These are phyloP conservation scores for Crax fasciolata DNA, from an alignment of 2,797 vertebrate species.

Conservation along the genomic window DNA sequence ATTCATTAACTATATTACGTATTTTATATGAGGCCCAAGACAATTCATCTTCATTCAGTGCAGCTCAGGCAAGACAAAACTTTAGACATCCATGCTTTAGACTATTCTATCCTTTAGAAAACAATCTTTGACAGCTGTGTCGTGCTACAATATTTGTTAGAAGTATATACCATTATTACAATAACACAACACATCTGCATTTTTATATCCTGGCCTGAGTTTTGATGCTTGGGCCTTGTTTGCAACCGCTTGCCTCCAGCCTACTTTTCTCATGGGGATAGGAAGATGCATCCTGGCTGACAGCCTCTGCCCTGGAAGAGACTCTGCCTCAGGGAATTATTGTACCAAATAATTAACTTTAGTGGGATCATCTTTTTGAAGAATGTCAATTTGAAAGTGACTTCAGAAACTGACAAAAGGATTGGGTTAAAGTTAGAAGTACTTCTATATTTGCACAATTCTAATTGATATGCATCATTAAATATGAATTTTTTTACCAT, in stretches of 20 bases:
- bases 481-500: not conserved
- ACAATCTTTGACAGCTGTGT: not conserved
- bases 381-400: not conserved
- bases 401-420: not conserved
- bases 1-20: too few relatives aligned
- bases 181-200: not conserved
- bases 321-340: rapidly evolving
- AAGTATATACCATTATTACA: not conserved
- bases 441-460: not conserved
- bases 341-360: not conserved
- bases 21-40: too few relatives aligned
- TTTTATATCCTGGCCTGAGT: not conserved
- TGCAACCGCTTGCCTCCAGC: not conserved
- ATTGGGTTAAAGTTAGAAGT: not conserved
- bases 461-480: not conserved
- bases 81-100: too few relatives aligned
- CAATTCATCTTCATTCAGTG: too few relatives aligned
- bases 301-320: not conserved
- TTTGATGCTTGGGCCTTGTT: not conserved
- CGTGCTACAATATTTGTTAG: not conserved
- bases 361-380: not conserved
- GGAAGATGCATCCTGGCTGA: not conserved
- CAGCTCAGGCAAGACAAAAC: too few relatives aligned
- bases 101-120: not conserved
- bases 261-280: not conserved